phyloP scores from a whole-genome alignment of 2,888 invertebrate genomes.

The Rotaria sp. region DNA sequence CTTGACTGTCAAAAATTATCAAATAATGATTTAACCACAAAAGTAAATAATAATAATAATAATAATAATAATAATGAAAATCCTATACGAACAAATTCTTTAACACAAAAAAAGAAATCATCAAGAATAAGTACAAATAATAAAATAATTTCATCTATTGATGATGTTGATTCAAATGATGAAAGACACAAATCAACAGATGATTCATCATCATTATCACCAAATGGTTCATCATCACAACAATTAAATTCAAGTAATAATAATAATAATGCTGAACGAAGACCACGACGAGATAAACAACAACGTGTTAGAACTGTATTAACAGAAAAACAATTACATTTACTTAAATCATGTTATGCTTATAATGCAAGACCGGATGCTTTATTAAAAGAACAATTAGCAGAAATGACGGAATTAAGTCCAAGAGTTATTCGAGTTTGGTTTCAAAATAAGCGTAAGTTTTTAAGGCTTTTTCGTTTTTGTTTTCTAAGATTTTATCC shows the following conservation, averaged over 20 bases:
- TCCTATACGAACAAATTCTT: neutral
- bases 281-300: slow-evolving; percentile 11
- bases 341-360: slow-evolving; percentile 25
- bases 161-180: neutral
- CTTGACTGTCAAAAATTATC: slow-evolving; percentile 2
- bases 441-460: slow-evolving; percentile 69
- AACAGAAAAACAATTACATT: slow-evolving; percentile 27
- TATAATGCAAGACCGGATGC: slow-evolving; percentile 22
- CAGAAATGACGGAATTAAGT: slow-evolving; percentile 96
- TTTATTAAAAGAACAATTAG: slow-evolving; percentile 72
- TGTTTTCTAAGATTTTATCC: too few relatives aligned
- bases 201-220: slow-evolving; percentile 13
- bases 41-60: neutral
- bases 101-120: neutral
- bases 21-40: neutral
- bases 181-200: neutral
- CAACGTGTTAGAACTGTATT: slow-evolving; percentile 2
- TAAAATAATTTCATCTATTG: neutral
- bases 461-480: slow-evolving; percentile 56
- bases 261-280: neutral
- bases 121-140: neutral
- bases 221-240: neutral
- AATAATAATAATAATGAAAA: neutral
- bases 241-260: neutral
- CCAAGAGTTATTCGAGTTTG: slow-evolving; percentile 96